Percentiles rank a stretch among this genome's conserved stretches.
Conservation (phyloP, 2,888 invertebrate species). For the Rhagophthalmus giganteus region DNA sequence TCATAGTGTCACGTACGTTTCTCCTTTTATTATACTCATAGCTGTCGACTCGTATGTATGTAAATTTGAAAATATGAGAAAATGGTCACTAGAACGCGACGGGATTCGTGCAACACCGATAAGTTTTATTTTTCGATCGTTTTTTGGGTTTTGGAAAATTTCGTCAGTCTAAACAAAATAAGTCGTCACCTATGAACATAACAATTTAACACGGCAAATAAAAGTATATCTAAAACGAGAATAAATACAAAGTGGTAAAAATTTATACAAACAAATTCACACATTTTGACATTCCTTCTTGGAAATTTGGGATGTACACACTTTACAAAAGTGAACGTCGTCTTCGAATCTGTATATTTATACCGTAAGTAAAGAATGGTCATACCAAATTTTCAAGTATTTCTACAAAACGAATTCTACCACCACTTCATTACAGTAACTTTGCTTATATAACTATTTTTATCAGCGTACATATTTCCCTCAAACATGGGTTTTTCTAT, state of each 20-base stretch:
- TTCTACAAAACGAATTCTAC: constrained; percentile 17
- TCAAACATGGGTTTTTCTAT: constrained; percentile 24
- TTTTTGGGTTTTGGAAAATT: too few species aligned
- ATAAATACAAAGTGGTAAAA: constrained; percentile 12
- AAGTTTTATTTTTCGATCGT: too few species aligned
- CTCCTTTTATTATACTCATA: constrained; percentile 5
- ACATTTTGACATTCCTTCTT: constrained; percentile 15
- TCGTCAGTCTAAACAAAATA: too few species aligned
- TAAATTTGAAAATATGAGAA: too few species aligned
- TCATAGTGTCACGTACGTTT: constrained; percentile 1
- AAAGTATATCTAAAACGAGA: constrained; percentile 2
- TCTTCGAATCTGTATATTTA: not conserved
- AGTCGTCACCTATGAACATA: not conserved
- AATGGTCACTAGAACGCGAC: too few species aligned
- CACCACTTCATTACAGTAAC: constrained; percentile 17
- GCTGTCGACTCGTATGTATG: too few species aligned
- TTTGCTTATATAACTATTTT: constrained; percentile 28
- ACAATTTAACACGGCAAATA: constrained; percentile 9
- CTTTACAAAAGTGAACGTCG: not conserved
- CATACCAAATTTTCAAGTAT: constrained; percentile 13
- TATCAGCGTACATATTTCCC: constrained; percentile 36
- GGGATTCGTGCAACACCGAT: too few species aligned
- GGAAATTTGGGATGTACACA: constrained; percentile 11
- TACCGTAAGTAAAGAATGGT: too few species aligned
- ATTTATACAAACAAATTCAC: constrained; percentile 15